These are phyloP conservation scores for Atta cephalotes DNA, from an alignment of 1,140 invertebrate genomes.

Conservation along the genomic window DNA sequence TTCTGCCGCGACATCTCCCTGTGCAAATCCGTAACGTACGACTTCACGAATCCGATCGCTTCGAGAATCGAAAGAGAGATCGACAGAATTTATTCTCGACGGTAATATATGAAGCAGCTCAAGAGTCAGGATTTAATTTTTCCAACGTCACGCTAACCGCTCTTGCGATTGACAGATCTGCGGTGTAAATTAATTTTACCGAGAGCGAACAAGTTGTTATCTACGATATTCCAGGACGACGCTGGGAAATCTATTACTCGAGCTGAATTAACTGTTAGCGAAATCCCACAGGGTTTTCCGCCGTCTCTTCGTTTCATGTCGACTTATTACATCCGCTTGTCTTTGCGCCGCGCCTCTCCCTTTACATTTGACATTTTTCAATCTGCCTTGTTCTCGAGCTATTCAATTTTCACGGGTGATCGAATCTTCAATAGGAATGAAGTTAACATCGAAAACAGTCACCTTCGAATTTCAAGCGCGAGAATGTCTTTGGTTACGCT, in stretches of 20 bases:
- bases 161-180: background rate
- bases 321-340: constrained; percentile 35
- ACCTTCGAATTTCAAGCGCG: constrained; percentile 51
- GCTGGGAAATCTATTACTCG: background rate
- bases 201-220: too few relatives aligned
- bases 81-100: constrained; percentile 12
- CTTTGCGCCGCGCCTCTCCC: background rate
- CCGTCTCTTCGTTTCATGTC: background rate
- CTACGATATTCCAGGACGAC: background rate
- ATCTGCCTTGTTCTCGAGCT: constrained; percentile 74
- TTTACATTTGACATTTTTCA: constrained; percentile 44
- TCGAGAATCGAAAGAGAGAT: background rate
- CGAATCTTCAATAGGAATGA: constrained; percentile 52
- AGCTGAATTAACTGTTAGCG: constrained; percentile 8
- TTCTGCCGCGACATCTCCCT: constrained; percentile 12
- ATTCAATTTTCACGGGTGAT: constrained; percentile 73
- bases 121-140: background rate
- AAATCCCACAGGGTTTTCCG: background rate
- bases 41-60: background rate
- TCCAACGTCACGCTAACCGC: background rate
- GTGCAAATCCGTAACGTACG: constrained; percentile 40
- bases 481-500: constrained; percentile 43
- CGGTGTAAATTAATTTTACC: constrained; percentile 25
- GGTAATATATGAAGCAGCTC: constrained; percentile 1
- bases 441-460: constrained; percentile 57